phyloP scores from a whole-genome alignment of 2,888 invertebrate species.

The Brachypalpus laphriformis region DNA sequence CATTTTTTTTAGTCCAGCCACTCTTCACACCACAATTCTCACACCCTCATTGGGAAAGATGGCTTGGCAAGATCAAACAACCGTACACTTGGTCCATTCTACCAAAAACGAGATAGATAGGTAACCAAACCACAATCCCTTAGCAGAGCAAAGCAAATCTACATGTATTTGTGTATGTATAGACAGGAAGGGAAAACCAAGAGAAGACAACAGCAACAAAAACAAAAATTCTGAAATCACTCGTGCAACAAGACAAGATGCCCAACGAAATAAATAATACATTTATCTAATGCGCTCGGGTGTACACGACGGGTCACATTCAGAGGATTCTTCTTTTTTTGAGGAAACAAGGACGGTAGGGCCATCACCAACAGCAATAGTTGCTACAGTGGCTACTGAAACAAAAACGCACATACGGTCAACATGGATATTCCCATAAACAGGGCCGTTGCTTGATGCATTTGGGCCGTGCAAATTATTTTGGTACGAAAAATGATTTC shows the following conservation, averaged over 20 bases:
- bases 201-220: neutral
- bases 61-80: conserved; percentile 43
- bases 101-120: neutral
- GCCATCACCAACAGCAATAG: neutral
- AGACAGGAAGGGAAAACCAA: neutral
- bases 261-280: conserved; percentile 63
- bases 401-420: neutral
- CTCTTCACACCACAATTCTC: conserved; percentile 31
- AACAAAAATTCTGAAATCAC: conserved; percentile 37
- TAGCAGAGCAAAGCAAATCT: conserved; percentile 26
- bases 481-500: too few species aligned
- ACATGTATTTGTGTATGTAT: conserved; percentile 22
- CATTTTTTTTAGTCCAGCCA: conserved; percentile 18
- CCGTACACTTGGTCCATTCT: conserved; percentile 8
- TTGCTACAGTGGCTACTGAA: neutral
- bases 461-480: neutral
- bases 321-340: neutral
- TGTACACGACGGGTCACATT: conserved; percentile 43
- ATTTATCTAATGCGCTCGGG: conserved; percentile 52
- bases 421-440: too few species aligned
- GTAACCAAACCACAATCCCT: conserved; percentile 50
- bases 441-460: neutral
- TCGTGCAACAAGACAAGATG: conserved; percentile 69
- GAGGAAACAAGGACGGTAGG: neutral
- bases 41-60: conserved; percentile 7